Conservation (phyloP, 1,140 invertebrate genomes). For the Drosophila sechellia region DNA sequence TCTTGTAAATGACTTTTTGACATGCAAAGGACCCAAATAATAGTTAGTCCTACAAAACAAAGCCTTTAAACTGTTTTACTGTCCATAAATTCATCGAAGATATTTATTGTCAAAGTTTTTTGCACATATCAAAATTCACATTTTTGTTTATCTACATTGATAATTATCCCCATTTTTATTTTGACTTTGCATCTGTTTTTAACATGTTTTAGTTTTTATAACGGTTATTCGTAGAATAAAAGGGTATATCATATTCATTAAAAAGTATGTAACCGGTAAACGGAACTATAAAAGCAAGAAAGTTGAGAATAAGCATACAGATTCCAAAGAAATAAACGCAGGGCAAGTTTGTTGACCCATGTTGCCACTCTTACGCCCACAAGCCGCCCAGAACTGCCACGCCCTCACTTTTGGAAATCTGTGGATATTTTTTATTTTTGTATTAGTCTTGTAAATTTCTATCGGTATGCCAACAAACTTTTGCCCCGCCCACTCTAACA, state of each 20-base stretch:
- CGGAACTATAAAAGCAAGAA: slow-evolving; percentile 7
- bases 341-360: not conserved
- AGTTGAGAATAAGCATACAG: no score
- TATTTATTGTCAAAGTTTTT: slow-evolving; percentile 74
- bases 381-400: no score
- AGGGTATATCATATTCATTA: not conserved
- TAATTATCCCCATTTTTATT: slow-evolving; percentile 20
- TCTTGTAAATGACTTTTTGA: slow-evolving; percentile 72
- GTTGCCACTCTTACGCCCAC: not conserved
- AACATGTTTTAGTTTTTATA: no score
- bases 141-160: slow-evolving; percentile 43
- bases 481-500: no score
- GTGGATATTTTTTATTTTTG: no score
- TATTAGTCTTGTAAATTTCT: no score
- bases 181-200: slow-evolving; percentile 20
- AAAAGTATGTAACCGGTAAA: slow-evolving; percentile 3
- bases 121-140: slow-evolving; percentile 56
- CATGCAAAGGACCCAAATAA: slow-evolving; percentile 57
- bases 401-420: no score
- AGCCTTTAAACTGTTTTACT: slow-evolving; percentile 38
- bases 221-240: no score
- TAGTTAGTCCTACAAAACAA: slow-evolving; percentile 21
- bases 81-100: slow-evolving; percentile 52
- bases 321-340: no score
- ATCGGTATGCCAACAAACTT: no score